Evolutionary conservation across 2,797 vertebrate genomes (phyloP), one percentile per base, ranked within the genome.

Genomic region (Yasuhikotakia modesta): DNA sequence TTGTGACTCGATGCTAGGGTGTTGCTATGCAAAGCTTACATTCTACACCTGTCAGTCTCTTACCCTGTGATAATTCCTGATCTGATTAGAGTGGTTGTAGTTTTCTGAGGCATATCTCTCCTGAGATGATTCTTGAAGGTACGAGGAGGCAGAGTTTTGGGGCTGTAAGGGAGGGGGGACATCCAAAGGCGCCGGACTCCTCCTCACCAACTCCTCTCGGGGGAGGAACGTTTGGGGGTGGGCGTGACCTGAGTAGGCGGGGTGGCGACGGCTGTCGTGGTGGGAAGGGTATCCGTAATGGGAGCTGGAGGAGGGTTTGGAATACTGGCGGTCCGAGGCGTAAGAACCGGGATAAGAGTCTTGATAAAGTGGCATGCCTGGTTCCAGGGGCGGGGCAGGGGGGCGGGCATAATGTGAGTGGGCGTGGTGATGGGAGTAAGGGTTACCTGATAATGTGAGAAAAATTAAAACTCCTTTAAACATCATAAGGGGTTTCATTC

Each of bases 21-120:
- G 35, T 35, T 35, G 35, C 35, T 2, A 35, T 5, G 35, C 1
- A n/a, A n/a, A n/a, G n/a, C n/a, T n/a, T 39, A 39, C 10, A 39
- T 7, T 39, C 5, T 5, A 39, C 35, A 39, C 35, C 35, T 7
- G 35, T 27, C 53, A 2, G 5, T 4, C 11, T 78, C 94, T 79
- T 91, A 99, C 98, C 92, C 96, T 95, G 86, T 89, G 89, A 82
- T 96, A 98, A 0, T 93, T 65, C 88, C 97, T 94, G 88, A 96
- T 95, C 74, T 95, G 94, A 71, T 91, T 65, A n/a, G 95, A 93
- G 81, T 96, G 96, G 8, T 91, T 91, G 68, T 97, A 99, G 57
- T 90, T 89, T 73, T 98, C 97, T 3, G 93, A 84, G 13, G 93
- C 91, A 81, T 97, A 98, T 90, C 96, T 88, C 46, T 98, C 97